A percentile compares a stretch with the other conserved stretches of the same genome.
phyloP scores from a whole-genome alignment of 1,140 invertebrate species.

The Saccostrea cuccullata region DNA sequence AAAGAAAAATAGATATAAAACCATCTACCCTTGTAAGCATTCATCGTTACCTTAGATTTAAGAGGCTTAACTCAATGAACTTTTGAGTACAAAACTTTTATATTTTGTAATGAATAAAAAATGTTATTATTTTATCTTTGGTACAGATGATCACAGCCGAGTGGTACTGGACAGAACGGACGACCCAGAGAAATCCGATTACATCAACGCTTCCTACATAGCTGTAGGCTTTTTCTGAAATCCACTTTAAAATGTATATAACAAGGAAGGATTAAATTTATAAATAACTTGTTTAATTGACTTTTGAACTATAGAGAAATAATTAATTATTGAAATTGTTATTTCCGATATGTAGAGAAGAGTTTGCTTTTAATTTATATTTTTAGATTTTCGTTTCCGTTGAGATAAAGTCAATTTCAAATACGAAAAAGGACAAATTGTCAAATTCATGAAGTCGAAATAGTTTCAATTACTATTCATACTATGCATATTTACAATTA shows the following conservation, averaged over 20 bases:
- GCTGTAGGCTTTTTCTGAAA: not conserved
- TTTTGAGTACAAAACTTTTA: too few species aligned
- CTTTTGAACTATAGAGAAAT: not conserved
- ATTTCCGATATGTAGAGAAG: not conserved
- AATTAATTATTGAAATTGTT: not conserved
- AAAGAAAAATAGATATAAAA: not conserved
- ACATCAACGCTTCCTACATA: constrained; percentile 1
- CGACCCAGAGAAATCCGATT: not conserved
- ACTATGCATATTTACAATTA: too few species aligned
- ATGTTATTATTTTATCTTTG: not conserved
- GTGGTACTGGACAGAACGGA: not conserved
- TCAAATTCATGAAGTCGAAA: too few species aligned
- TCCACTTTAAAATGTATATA: not conserved
- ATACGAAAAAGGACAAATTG: not conserved
- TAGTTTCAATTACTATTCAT: too few species aligned
- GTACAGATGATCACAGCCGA: not conserved
- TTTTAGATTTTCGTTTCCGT: not conserved
- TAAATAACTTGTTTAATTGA: not conserved
- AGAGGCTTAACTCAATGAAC: too few species aligned
- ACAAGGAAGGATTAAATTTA: not conserved
- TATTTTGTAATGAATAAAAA: too few species aligned
- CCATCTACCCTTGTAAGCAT: not conserved
- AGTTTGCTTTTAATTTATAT: not conserved
- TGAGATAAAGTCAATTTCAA: not conserved
- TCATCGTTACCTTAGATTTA: not conserved